Percentiles rank a stretch among this genome's conserved stretches.
phyloP scores from a whole-genome alignment of 1,140 invertebrate genomes.

The Tetramorium alpestre region DNA sequence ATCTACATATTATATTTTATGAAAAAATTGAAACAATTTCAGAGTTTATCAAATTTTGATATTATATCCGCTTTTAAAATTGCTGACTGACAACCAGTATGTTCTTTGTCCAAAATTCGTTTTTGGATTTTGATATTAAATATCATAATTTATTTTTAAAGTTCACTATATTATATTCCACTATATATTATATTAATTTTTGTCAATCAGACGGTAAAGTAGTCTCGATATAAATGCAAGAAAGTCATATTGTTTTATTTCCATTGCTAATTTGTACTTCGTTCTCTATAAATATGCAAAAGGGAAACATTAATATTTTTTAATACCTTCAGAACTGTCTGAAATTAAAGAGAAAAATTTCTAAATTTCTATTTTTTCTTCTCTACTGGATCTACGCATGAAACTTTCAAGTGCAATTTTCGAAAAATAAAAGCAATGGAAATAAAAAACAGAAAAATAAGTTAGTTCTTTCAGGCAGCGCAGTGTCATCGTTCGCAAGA shows the following conservation, averaged over 20 bases:
- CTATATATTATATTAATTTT: background rate
- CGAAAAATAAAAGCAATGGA: background rate
- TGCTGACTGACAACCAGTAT: background rate
- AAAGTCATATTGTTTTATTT: background rate
- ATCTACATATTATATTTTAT: background rate
- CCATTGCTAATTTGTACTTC: background rate
- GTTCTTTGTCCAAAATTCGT: background rate
- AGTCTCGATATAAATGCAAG: background rate
- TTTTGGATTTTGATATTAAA: background rate
- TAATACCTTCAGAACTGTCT: background rate
- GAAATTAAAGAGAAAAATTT: background rate
- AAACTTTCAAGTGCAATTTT: slow-evolving; percentile 25
- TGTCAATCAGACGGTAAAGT: background rate
- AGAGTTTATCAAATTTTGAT: background rate
- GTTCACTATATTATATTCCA: background rate
- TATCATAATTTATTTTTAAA: background rate
- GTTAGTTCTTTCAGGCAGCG: background rate
- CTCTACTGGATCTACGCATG: background rate
- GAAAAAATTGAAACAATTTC: background rate
- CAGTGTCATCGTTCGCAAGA: slow-evolving; percentile 1
- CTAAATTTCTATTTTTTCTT: background rate
- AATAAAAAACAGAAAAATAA: background rate
- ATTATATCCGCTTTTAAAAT: background rate
- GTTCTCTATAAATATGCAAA: background rate
- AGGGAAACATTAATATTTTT: background rate